Evolutionary conservation across 2,797 vertebrate species (phyloP).

Genomic region (Cirrhinus mrigala): DNA sequence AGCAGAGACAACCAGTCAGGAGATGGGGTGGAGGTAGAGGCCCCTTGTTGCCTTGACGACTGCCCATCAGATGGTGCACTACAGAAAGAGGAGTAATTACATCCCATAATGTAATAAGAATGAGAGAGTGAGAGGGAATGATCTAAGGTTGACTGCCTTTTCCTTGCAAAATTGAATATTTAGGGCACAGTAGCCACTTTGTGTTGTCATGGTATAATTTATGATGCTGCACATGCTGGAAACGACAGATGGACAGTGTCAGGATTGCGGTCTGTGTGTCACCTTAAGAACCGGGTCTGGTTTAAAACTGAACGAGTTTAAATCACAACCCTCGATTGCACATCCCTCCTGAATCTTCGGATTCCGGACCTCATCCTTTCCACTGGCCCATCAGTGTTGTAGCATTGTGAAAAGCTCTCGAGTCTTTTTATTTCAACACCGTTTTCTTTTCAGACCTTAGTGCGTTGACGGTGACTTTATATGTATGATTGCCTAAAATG

Average conservation of each 20-base stretch:
- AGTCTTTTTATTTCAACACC: constrained; percentile 51
- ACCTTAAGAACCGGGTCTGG: constrained; percentile 60
- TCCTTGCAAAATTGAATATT: constrained; percentile 72
- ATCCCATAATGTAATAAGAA: constrained; percentile 67
- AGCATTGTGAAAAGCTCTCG: constrained; percentile 61
- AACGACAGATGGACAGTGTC: constrained; percentile 63
- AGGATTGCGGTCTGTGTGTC: constrained; percentile 59
- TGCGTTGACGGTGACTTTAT: constrained; percentile 44
- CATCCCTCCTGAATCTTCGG: constrained; percentile 57
- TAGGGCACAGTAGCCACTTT: constrained; percentile 68
- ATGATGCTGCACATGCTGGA: constrained; percentile 64
- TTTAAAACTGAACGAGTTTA: constrained; percentile 56
- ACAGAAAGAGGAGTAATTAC: constrained; percentile 87
- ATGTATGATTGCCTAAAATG: constrained; percentile 58
- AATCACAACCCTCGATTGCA: constrained; percentile 60
- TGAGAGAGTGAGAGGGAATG: constrained; percentile 72
- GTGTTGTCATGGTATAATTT: constrained; percentile 66
- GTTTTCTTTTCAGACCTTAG: constrained; percentile 31
- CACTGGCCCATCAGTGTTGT: constrained; percentile 64
- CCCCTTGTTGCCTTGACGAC: constrained; percentile 85
- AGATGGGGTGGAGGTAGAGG: constrained; percentile 82
- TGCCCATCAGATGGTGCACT: constrained; percentile 87
- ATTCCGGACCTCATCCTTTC: constrained; percentile 60
- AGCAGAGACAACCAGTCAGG: constrained; percentile 89
- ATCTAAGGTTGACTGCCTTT: constrained; percentile 86